These are phyloP conservation scores for Oegoconia quadripuncta DNA, from an alignment of 2,888 invertebrate species.

Conservation along the genomic window DNA sequence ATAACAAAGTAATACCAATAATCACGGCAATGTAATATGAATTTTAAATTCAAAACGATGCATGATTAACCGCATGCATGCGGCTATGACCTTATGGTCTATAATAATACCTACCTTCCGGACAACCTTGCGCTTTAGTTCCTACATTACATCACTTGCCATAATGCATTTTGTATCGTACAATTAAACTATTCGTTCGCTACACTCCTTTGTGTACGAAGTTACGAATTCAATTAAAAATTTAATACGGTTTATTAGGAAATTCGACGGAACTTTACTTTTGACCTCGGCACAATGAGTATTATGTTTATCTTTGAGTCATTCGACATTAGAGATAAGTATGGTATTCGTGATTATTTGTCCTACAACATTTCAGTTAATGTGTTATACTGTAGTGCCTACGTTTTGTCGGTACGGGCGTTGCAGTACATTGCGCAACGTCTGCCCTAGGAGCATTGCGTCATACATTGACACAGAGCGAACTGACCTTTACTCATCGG, in stretches of 20 bases:
- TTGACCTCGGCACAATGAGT: conserved; percentile 7
- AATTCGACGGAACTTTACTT: conserved; percentile 4
- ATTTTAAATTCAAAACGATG: conserved; percentile 24
- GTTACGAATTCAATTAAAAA: conserved; percentile 15
- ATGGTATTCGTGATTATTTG: conserved; percentile 9
- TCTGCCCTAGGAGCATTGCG: conserved; percentile 57
- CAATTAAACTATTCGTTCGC: conserved; percentile 41
- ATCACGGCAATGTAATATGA: conserved; percentile 4
- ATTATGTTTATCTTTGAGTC: conserved; percentile 9
- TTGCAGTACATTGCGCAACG: conserved; percentile 65
- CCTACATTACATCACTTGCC: conserved; percentile 71
- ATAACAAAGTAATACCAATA: too few species aligned
- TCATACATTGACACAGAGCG: conserved; percentile 50
- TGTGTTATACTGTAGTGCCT: neutral
- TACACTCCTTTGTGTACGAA: conserved; percentile 46
- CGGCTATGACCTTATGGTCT: conserved; percentile 50
- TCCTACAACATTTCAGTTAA: neutral
- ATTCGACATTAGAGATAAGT: conserved; percentile 6
- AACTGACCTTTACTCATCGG: conserved; percentile 62
- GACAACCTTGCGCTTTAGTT: conserved; percentile 63
- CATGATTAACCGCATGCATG: conserved; percentile 55
- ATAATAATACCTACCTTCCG: conserved; percentile 61
- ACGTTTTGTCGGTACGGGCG: neutral
- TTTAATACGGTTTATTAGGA: neutral
- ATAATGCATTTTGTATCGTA: conserved; percentile 52